Conservation (phyloP, 2,113 vertebrate species). For the Dipodomys stephensi region DNA sequence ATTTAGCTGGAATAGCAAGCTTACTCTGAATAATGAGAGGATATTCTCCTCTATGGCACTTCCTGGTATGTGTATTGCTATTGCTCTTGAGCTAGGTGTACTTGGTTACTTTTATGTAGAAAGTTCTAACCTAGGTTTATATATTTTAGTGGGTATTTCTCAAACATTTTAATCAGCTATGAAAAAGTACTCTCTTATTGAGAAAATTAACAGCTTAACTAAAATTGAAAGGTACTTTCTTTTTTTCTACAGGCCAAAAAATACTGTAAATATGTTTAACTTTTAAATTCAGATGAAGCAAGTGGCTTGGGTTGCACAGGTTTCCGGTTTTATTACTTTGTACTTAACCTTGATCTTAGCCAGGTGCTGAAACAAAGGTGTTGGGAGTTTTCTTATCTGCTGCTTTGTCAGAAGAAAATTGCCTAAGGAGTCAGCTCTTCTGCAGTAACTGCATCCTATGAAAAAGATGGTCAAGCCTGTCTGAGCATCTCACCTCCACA, state of each 20-base stretch:
- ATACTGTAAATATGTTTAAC: neutral
- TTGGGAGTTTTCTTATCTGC: constrained; percentile 22
- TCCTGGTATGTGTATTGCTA: neutral
- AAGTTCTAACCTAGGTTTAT: neutral
- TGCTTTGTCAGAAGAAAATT: constrained; percentile 48
- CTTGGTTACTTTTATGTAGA: neutral
- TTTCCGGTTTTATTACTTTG: constrained; percentile 47
- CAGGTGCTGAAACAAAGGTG: constrained; percentile 26
- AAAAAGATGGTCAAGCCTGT: constrained; percentile 44
- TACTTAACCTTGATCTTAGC: constrained; percentile 45
- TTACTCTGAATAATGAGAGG: neutral
- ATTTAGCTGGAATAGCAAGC: neutral
- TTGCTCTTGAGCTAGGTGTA: neutral
- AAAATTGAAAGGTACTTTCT: neutral
- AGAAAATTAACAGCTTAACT: constrained; percentile 25
- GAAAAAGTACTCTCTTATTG: neutral
- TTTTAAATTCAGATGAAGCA: constrained; percentile 36
- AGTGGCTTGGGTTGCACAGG: neutral
- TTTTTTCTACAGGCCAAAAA: neutral
- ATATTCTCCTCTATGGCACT: neutral
- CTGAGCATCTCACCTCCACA: constrained; percentile 42
- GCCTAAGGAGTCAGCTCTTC: constrained; percentile 23
- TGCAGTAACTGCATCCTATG: neutral
- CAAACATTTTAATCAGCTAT: neutral
- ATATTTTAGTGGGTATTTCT: neutral